These are phyloP conservation scores for Herminia tarsipennalis DNA, from an alignment of 2,888 invertebrate species.

Conservation along the genomic window DNA sequence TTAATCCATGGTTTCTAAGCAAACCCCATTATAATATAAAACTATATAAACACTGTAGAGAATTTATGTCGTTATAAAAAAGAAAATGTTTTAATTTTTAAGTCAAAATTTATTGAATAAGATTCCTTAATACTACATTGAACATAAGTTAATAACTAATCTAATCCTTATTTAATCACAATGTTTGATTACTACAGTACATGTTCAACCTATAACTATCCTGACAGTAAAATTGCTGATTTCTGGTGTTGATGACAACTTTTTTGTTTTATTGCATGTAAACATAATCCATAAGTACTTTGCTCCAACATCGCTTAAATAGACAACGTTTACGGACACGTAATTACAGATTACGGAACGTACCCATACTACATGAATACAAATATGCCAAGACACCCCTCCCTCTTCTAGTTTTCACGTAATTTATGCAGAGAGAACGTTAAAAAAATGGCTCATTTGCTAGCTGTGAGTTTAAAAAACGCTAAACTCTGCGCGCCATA, in stretches of 20 bases:
- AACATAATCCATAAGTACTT: neutral
- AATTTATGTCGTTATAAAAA: conserved; percentile 1
- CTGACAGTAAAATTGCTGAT: conserved; percentile 10
- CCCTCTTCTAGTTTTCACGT: too few species aligned
- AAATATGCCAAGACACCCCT: too few species aligned
- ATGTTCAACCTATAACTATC: conserved; percentile 9
- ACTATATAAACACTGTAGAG: too few species aligned
- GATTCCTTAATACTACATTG: conserved; percentile 56
- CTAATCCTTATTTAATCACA: conserved; percentile 55
- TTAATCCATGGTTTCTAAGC: neutral
- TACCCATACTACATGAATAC: neutral
- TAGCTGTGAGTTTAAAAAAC: too few species aligned
- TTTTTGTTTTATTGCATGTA: neutral
- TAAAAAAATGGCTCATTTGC: too few species aligned
- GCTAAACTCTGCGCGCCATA: too few species aligned
- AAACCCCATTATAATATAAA: neutral
- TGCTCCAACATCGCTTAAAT: too few species aligned
- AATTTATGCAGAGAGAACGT: too few species aligned
- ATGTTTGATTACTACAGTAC: conserved; percentile 38
- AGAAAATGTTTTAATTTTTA: conserved; percentile 12
- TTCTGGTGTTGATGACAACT: neutral
- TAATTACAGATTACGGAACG: too few species aligned
- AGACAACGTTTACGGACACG: too few species aligned
- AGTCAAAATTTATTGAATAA: conserved; percentile 59
- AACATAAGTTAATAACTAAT: conserved; percentile 64